Evolutionary conservation across 1,140 invertebrate genomes (phyloP), one percentile per base, ranked within the genome.

Genomic region (Achatina immaculata): DNA sequence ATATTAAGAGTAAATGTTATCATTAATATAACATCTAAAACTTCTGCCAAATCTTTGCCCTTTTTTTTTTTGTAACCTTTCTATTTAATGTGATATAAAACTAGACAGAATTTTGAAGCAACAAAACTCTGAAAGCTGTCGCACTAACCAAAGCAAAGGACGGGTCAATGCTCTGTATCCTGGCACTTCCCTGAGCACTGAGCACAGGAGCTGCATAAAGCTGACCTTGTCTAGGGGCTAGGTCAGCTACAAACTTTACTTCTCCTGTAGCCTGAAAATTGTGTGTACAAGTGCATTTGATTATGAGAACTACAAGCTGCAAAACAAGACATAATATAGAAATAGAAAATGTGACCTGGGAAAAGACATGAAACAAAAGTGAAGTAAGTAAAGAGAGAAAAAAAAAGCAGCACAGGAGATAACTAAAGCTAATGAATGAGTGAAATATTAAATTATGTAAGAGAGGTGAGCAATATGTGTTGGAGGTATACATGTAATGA

Each of bases 161-260:
- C 34, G 83, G n/a, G 78, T 87, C 84, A 42, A 87, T 85, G 21
- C 48, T 74, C 24, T 80, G 34, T 28, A 87, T 77, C 24, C 78
- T 79, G 4, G 83, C 91, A 85, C 89, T 91, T 24, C 85, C 91
- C n/a, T 89, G 83, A 42, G 86, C 87, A 28, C 86, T 87, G 31
- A 89, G 69, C 42, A 92, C 89, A 85, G 91, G 91, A 9, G 89
- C 89, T 31, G 86, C 92, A 82, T 89, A 84, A 21, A 92, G 84
- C 81, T 92, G 89, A 9, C 87, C 88, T 16, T 83, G 83, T 6
- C 83, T 42, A 1, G 85, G 42, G n/a, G 87, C 83, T 31, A 91
- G 88, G 84, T 93, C 92, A 85, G 90, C 87, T 6, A 90, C 81
- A 84, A 91, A 93, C 80, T 91, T 82, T 0, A 92, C 91, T 80